These are phyloP conservation scores for Brachionus manjavacas DNA, from an alignment of 1,140 invertebrate species.

Conservation along the genomic window DNA sequence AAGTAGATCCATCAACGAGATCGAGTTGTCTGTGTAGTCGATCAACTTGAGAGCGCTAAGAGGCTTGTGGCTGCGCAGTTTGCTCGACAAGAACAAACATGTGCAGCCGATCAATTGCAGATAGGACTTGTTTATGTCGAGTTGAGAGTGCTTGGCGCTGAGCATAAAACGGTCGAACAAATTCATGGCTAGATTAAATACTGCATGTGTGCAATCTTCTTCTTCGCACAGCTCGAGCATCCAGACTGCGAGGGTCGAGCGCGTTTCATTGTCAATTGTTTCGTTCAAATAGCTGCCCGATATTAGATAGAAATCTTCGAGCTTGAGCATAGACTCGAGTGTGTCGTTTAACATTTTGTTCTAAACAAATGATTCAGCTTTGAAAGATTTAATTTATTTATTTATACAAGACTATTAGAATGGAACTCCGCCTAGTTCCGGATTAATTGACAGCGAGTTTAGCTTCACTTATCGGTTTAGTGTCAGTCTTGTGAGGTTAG, in stretches of 20 bases:
- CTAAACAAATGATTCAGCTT: background rate
- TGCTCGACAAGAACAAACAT: conserved; percentile 83
- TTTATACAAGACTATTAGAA: background rate
- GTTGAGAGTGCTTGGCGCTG: conserved; percentile 58
- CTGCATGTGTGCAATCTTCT: conserved; percentile 80
- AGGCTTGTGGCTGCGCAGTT: conserved; percentile 74
- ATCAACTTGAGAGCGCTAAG: conserved; percentile 73
- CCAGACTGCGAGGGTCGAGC: background rate
- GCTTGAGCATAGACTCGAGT: background rate
- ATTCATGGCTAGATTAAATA: conserved; percentile 81
- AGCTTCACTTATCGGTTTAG: background rate
- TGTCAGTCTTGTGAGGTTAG: background rate
- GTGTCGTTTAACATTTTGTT: background rate
- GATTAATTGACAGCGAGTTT: background rate
- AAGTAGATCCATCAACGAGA: conserved; percentile 74
- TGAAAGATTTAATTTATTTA: background rate
- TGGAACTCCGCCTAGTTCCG: background rate
- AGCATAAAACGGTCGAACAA: conserved; percentile 85
- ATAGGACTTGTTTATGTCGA: conserved; percentile 69
- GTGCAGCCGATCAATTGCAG: conserved; percentile 81
- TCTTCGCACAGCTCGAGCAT: conserved; percentile 71
- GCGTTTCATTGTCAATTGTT: background rate
- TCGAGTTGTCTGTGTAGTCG: conserved; percentile 84
- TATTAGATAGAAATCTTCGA: conserved; percentile 1
- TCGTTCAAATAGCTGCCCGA: background rate